These are phyloP conservation scores for Rhincodon typus DNA, from an alignment of 2,797 vertebrate species.

Conservation along the genomic window DNA sequence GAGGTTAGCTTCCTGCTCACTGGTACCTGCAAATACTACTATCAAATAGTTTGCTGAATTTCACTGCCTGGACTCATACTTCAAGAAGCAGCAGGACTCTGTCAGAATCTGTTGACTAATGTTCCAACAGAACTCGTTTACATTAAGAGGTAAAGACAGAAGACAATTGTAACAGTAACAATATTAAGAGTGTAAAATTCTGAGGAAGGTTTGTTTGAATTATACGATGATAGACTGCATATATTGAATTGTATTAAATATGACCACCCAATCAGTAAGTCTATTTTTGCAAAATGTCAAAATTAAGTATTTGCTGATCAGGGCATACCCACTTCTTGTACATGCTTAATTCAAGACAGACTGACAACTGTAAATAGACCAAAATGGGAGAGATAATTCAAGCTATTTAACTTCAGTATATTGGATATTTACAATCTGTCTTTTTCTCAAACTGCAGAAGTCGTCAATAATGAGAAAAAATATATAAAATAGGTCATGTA, in stretches of 20 bases:
- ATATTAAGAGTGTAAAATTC: background rate
- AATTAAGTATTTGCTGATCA: conserved; percentile 4
- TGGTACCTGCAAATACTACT: background rate
- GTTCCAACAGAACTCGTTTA: background rate
- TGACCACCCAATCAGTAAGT: background rate
- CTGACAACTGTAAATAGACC: background rate
- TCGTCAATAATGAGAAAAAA: background rate
- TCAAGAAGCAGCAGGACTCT: background rate
- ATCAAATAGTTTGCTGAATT: background rate
- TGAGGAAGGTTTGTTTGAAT: background rate
- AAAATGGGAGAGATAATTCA: background rate
- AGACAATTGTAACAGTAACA: background rate
- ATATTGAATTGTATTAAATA: background rate
- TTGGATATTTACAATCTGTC: background rate
- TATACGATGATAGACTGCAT: background rate
- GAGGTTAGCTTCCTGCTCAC: background rate
- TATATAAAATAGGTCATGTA: background rate
- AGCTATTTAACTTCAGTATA: background rate
- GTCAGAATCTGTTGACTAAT: background rate
- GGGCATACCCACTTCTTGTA: background rate
- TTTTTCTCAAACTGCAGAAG: background rate
- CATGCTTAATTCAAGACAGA: background rate
- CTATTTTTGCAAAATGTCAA: background rate
- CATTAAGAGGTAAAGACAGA: background rate
- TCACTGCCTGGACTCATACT: background rate